Conservation (phyloP, 1,140 invertebrate species). For the Melitaea cinxia region DNA sequence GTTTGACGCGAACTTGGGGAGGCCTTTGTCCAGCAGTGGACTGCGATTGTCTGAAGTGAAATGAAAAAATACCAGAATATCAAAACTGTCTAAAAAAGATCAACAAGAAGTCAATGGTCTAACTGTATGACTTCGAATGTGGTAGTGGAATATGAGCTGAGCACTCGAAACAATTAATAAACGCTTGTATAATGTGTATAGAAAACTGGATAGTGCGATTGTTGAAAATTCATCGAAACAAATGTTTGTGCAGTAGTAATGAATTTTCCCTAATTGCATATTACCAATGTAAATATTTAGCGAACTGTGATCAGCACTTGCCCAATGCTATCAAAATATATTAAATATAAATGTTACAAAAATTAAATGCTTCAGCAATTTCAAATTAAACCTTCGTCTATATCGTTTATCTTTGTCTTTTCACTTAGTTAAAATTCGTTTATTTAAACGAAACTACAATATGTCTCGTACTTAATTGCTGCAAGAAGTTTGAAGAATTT, state of each 20-base stretch:
- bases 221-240: conserved; percentile 1
- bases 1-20: no score
- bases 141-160: neutral
- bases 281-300: conserved; percentile 8
- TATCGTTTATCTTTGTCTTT: neutral
- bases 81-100: no score
- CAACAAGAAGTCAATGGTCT: no score
- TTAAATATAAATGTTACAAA: neutral
- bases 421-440: neutral
- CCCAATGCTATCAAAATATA: neutral
- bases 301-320: neutral
- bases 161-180: neutral
- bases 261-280: conserved; percentile 8
- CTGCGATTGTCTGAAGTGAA: no score
- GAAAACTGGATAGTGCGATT: neutral
- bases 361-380: neutral
- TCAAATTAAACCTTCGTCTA: neutral
- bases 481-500: neutral
- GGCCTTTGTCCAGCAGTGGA: no score
- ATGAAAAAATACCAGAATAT: no score
- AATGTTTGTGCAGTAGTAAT: conserved; percentile 2
- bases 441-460: conserved; percentile 1
- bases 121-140: no score
- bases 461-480: neutral
- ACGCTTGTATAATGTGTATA: neutral